Base-by-base conservation (phyloP, 1,140 invertebrate species). In the Plectus sambesii region DNA sequence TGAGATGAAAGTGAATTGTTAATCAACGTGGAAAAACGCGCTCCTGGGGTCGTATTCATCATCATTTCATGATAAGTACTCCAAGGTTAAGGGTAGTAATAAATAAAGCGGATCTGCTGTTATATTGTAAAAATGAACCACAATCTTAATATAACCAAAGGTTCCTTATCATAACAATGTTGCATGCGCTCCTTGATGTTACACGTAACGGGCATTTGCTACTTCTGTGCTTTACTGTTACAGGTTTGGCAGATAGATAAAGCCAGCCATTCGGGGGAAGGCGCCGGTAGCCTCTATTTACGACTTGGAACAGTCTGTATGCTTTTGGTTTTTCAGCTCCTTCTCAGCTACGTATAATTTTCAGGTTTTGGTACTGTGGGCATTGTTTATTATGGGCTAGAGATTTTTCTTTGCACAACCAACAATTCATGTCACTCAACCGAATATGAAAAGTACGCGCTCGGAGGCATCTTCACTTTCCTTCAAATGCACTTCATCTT, bases 401-500 rank as follows among this genome's bases (percentile, higher is more conserved):
- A 67, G 46, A 58, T 69, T 38, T 69, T 67, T 47, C 48, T 67
- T 12, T 67, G 64, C 50, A 25, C 56, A 20, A 51, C 63, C 0
- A 46, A 59, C 39, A 27, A 48, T 5, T 37, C 20, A 3, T 66
- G 66, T 42, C 58, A 48, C 30, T 47, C 23, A 27, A 63, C 62
- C 37, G 25, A 53, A 22, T 26, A 62, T 19, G 33, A 59, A 12
- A 66, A 67, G 33, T 58, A 54, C 44, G 22, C 58, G 6, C 50
- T 68, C 23, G 66, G 65, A 1, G 53, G 56, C 2, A 4, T 59
- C 12, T 67, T 67, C 43, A 69, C 66, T 12, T 67, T 69, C 40
- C 39, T 67, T 20, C 64, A 67, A 54, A 69, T 69, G 65, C 64
- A 67, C 41, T 67, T 67, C 40, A 61, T 67, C 37, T 67, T 69